These are phyloP conservation scores for Onthophagus sagittarius DNA, from an alignment of 2,888 invertebrate genomes.

Conservation along the genomic window DNA sequence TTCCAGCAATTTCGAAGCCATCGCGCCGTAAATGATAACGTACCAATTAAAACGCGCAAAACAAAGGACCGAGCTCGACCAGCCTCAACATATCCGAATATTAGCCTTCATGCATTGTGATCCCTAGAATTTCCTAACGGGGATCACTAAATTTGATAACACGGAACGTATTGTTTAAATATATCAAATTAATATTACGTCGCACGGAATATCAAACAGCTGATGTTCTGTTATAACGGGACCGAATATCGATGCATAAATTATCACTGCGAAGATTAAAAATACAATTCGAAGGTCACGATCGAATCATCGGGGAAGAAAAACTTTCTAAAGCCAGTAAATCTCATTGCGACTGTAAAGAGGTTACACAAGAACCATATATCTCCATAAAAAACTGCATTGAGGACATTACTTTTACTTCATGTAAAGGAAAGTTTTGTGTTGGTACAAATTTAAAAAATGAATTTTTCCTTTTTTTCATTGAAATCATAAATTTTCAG, in stretches of 20 bases:
- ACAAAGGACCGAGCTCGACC: not conserved
- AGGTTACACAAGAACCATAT: not conserved
- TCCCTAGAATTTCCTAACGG: not conserved
- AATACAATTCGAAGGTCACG: not conserved
- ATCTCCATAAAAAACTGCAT: not conserved
- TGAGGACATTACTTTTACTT: not conserved
- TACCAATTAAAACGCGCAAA: not conserved
- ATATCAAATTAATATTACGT: not conserved
- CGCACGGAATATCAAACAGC: not conserved
- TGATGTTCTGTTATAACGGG: not conserved
- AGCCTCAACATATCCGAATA: not conserved
- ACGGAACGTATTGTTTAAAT: not conserved
- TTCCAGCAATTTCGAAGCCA: not conserved
- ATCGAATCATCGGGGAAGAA: not conserved
- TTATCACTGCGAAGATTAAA: not conserved
- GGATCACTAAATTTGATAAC: not conserved
- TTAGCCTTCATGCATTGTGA: not conserved
- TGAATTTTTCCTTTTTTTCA: too few species aligned
- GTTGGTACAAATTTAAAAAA: not conserved
- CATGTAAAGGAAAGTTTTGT: not conserved
- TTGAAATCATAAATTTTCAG: not conserved
- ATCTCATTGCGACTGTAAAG: not conserved
- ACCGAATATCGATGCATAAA: not conserved
- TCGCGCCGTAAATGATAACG: not conserved
- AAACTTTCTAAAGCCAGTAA: not conserved